Evolutionary conservation across 2,113 vertebrate genomes (phyloP), one percentile per base, ranked within the genome.

Genomic region (Corythoichthys intestinalis): DNA sequence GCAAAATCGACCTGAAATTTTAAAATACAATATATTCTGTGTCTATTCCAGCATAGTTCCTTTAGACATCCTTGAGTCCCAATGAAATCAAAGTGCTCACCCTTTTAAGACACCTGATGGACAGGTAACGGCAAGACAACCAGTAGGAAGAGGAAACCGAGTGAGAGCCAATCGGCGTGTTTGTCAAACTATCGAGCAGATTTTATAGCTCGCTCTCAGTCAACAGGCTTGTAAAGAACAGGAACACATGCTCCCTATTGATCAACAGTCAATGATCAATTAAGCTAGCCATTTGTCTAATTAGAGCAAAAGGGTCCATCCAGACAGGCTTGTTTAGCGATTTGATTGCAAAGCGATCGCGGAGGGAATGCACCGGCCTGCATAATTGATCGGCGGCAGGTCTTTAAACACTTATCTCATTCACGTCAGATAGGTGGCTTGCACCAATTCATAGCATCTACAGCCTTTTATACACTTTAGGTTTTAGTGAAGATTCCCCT

Each of bases 201-300:
- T 90, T 92, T 88, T 91, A 91, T 91, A 81, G 87, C 85, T 79
- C 35, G 62, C 82, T 87, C 86, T 92, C 90, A 89, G 90, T 93
- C 91, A 91, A 85, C 62, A 79, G 74, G 79, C 86, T 84, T 82
- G 82, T 86, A 85, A 83, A 91, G 87, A 87, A 80, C 82, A 73
- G 73, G 87, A 90, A 91, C 90, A 91, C 86, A 85, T 91, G 92
- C 90, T 87, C 76, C 46, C 13, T 82, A 93, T 92, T 86, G 92
- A 93, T 91, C 87, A 76, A 81, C 79, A 88, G 91, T 93, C 92
- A 91, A 93, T 93, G 92, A 90, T 93, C 92, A 91, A 92, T 93
- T 93, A 93, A 90, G 83, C 87, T 80, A 90, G 86, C 90, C 90
- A 90, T 91, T 91, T 91, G 88, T 87, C 87, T 88, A 89, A 90